Percentiles rank a stretch among this genome's conserved stretches.
phyloP scores from a whole-genome alignment of 2,797 vertebrate genomes.

The Heliangelus exortis region DNA sequence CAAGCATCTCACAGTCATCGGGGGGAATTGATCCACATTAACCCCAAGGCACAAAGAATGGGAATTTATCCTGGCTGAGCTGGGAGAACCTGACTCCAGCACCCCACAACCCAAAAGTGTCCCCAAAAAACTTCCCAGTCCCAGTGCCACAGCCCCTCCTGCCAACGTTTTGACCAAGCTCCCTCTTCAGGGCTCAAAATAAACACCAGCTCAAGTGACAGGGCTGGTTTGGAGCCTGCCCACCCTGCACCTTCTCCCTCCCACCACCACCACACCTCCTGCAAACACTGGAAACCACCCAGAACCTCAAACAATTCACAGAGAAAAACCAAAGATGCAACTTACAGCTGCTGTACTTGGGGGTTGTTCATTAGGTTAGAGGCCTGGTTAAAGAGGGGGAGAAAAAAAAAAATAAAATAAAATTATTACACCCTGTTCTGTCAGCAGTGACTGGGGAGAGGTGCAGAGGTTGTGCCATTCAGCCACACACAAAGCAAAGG shows the following conservation, averaged over 20 bases:
- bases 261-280: neutral
- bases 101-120: neutral
- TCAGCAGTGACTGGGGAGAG: neutral
- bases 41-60: neutral
- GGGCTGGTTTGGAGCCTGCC: neutral
- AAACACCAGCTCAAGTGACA: neutral
- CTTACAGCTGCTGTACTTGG: constrained; percentile 96
- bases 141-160: neutral
- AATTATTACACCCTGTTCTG: neutral
- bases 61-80: neutral
- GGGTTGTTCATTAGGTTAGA: constrained; percentile 95
- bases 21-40: neutral
- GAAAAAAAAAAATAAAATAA: neutral
- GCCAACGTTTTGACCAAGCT: rapidly evolving
- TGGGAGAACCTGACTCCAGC: neutral
- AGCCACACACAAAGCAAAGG: neutral
- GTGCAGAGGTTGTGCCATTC: neutral
- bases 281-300: neutral
- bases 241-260: neutral
- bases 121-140: neutral
- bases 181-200: neutral
- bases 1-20: neutral
- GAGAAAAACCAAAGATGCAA: neutral
- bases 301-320: neutral
- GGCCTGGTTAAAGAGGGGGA: constrained; percentile 79